Evolutionary conservation across 2,113 vertebrate genomes (phyloP), one percentile per base, ranked within the genome.

Genomic region (Istiophorus platypterus): DNA sequence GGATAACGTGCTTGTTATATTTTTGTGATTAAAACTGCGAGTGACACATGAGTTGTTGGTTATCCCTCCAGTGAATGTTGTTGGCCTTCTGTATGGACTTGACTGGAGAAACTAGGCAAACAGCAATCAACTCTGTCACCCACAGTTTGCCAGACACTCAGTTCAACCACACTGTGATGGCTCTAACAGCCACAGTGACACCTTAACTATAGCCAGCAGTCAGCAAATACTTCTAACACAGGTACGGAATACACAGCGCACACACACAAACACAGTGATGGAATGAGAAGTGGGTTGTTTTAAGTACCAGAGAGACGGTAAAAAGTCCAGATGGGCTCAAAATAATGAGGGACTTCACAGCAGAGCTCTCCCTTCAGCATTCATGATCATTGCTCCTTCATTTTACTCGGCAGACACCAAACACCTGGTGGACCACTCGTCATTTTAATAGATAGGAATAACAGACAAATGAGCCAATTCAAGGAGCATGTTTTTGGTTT

Each of bases 341-440:
- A 93, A 90, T 91, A 88, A 92, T 84, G 81, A 92, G 77, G 70
- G 92, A 92, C 83, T 72, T 82, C 71, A 61, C 54, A 51, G 78
- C 79, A 94, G 78, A 90, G 84, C 87, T 78, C 81, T 64, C 72
- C 63, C 87, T 80, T 85, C 92, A 91, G 87, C 90, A 73, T 83
- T 80, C 47, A 62, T 93, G 92, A 92, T 92, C 84, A 80, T 68
- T 87, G 68, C 72, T 90, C 75, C 75, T 76, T 74, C 27, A 57
- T 37, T 85, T 34, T 84, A 62, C 72, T 67, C 39, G 42, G 77
- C 81, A 82, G 75, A 90, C 88, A 90, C 68, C 81, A 71, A 90
- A 88, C 81, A 93, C 47, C 85, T 92, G 90, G 85, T 81, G 67
- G 86, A 59, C 31, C 63, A 80, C 37, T 64, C 63, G 47, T 66